Conservation (phyloP, 2,797 vertebrate genomes). For the Pipistrellus nathusii region DNA sequence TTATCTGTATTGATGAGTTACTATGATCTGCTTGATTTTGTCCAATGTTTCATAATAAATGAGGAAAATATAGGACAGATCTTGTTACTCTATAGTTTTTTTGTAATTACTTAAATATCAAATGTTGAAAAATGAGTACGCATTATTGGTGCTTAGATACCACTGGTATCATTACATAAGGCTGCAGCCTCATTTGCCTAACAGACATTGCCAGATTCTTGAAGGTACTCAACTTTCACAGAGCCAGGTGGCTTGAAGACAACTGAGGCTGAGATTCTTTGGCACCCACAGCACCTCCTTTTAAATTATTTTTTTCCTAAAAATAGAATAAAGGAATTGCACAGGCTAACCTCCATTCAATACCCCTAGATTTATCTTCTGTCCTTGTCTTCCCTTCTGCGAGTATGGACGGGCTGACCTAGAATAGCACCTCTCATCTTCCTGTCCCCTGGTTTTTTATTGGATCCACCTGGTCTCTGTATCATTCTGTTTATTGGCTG, state of each 20-base stretch:
- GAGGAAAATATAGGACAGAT: slow-evolving; percentile 51
- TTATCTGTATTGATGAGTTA: background rate
- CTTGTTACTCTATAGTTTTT: slow-evolving; percentile 43
- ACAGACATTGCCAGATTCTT: slow-evolving; percentile 54
- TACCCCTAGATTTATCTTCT: background rate
- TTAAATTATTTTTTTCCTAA: background rate
- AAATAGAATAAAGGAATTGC: background rate
- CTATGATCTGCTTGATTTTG: slow-evolving; percentile 30
- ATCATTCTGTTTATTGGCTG: background rate
- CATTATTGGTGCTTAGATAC: slow-evolving; percentile 35
- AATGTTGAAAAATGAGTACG: slow-evolving; percentile 65
- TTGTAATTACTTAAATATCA: slow-evolving; percentile 70
- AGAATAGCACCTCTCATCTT: background rate
- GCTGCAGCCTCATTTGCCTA: slow-evolving; percentile 61
- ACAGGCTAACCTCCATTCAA: background rate
- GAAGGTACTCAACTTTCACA: slow-evolving; percentile 7
- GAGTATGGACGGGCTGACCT: background rate
- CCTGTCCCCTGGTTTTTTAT: background rate
- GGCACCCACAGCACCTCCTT: background rate
- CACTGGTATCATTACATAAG: slow-evolving; percentile 58
- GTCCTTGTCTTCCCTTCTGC: background rate
- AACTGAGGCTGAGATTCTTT: slow-evolving; percentile 1
- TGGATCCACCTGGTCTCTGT: background rate
- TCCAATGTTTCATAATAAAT: slow-evolving; percentile 59
- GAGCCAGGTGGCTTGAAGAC: slow-evolving; percentile 23